These are phyloP conservation scores for Cantharis flavilabris DNA, from an alignment of 2,888 invertebrate genomes.

Conservation along the genomic window DNA sequence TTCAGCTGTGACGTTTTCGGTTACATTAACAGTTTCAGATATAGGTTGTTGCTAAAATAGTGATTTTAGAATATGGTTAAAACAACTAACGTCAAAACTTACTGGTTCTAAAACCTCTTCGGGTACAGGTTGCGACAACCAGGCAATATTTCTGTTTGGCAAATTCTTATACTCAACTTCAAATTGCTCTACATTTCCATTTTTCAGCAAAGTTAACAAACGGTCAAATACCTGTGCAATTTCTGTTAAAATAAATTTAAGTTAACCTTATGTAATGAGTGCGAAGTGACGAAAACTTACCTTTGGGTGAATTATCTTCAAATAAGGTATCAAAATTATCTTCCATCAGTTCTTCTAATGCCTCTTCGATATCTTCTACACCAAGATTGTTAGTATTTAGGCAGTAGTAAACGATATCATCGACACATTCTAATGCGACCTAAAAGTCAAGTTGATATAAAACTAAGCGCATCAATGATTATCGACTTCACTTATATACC, in stretches of 20 bases:
- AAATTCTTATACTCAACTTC: slow-evolving; percentile 63
- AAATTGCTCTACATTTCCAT: slow-evolving; percentile 62
- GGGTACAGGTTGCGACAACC: slow-evolving; percentile 59
- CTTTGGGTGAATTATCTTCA: slow-evolving; percentile 71
- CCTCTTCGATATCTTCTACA: slow-evolving; percentile 64
- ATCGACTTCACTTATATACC: slow-evolving; percentile 51
- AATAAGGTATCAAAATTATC: slow-evolving; percentile 75
- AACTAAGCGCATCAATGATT: not conserved
- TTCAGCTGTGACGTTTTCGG: not conserved
- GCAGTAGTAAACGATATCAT: slow-evolving; percentile 68
- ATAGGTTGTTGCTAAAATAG: not conserved
- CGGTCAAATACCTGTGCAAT: slow-evolving; percentile 62
- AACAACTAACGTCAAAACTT: slow-evolving; percentile 26
- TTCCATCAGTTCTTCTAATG: slow-evolving; percentile 72
- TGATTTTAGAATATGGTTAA: not conserved
- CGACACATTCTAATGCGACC: slow-evolving; percentile 68
- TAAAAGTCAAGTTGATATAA: slow-evolving; percentile 41
- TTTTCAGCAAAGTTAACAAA: slow-evolving; percentile 62
- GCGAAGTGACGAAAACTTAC: slow-evolving; percentile 45
- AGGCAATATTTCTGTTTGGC: slow-evolving; percentile 61
- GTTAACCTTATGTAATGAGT: not conserved
- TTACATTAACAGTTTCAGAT: not conserved
- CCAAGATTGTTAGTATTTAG: slow-evolving; percentile 62
- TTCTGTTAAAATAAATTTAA: slow-evolving; percentile 55
- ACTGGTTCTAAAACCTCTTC: slow-evolving; percentile 24